These are phyloP conservation scores for Lasioglossum malachurum DNA, from an alignment of 2,888 invertebrate species.

Conservation along the genomic window DNA sequence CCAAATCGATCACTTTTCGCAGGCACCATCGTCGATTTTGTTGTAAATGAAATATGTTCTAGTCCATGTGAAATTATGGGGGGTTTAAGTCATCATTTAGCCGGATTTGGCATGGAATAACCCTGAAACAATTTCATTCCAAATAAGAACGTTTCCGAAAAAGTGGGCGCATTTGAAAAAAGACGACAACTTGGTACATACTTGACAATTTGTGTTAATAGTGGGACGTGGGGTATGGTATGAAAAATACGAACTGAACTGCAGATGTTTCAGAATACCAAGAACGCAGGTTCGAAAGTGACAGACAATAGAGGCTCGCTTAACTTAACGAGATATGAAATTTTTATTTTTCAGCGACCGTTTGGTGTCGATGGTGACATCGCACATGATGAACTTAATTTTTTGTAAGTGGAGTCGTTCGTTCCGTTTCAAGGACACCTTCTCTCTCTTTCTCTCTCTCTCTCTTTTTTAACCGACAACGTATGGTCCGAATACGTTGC, in stretches of 20 bases:
- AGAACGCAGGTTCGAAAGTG: background rate
- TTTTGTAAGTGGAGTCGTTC: conserved; percentile 11
- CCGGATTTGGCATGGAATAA: too few species aligned
- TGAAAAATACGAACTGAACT: background rate
- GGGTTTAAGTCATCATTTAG: too few species aligned
- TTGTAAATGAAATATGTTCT: too few species aligned
- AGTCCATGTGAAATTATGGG: too few species aligned
- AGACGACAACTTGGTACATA: background rate
- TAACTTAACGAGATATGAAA: conserved; percentile 5
- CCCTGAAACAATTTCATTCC: too few species aligned
- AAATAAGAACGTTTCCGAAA: background rate
- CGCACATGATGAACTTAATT: conserved; percentile 2
- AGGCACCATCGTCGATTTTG: too few species aligned
- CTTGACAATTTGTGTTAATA: background rate
- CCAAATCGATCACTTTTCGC: too few species aligned
- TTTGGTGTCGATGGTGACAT: conserved; percentile 21
- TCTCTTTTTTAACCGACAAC: background rate
- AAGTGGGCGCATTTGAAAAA: background rate
- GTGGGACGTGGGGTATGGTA: too few species aligned
- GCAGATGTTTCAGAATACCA: background rate
- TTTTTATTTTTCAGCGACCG: conserved; percentile 18
- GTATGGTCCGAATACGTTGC: background rate
- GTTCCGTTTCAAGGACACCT: background rate
- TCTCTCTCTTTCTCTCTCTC: background rate
- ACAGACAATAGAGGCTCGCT: background rate